These are phyloP conservation scores for Streblospio benedicti DNA, from an alignment of 1,140 invertebrate species.

Conservation along the genomic window DNA sequence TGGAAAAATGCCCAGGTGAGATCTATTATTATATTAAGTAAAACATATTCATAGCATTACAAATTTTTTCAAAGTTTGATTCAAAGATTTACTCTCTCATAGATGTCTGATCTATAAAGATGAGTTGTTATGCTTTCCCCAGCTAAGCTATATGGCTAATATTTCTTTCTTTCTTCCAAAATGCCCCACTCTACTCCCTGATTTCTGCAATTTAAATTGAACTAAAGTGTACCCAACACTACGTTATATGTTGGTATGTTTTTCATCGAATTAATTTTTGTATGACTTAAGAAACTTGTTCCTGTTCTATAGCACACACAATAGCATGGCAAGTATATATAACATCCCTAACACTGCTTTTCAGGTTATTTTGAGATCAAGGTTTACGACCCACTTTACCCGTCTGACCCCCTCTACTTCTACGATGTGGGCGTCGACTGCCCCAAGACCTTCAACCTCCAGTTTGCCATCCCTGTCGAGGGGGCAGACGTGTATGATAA, in stretches of 20 bases:
- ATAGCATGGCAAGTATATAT: not conserved
- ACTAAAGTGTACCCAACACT: too few relatives aligned
- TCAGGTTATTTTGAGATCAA: conserved; percentile 12
- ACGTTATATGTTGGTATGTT: too few relatives aligned
- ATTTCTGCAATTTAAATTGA: too few relatives aligned
- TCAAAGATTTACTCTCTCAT: not conserved
- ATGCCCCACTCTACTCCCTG: not conserved
- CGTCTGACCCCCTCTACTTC: not conserved
- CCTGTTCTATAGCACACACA: not conserved
- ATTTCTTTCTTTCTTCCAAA: not conserved
- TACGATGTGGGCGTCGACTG: conserved; percentile 14
- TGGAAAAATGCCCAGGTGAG: conserved; percentile 16
- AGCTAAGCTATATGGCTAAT: not conserved
- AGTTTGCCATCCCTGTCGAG: conserved; percentile 11
- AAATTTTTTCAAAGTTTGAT: too few relatives aligned
- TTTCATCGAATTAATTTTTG: too few relatives aligned
- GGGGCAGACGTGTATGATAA: conserved; percentile 14
- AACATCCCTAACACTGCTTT: not conserved
- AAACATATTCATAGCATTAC: too few relatives aligned
- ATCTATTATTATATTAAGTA: not conserved
- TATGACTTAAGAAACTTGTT: too few relatives aligned
- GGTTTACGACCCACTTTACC: conserved; percentile 11
- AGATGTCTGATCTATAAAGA: not conserved
- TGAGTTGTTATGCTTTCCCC: not conserved
- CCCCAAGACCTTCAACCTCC: conserved; percentile 10